Evolutionary conservation across 2,113 vertebrate genomes (phyloP).

Genomic region (Ceyx cyanopectus): DNA sequence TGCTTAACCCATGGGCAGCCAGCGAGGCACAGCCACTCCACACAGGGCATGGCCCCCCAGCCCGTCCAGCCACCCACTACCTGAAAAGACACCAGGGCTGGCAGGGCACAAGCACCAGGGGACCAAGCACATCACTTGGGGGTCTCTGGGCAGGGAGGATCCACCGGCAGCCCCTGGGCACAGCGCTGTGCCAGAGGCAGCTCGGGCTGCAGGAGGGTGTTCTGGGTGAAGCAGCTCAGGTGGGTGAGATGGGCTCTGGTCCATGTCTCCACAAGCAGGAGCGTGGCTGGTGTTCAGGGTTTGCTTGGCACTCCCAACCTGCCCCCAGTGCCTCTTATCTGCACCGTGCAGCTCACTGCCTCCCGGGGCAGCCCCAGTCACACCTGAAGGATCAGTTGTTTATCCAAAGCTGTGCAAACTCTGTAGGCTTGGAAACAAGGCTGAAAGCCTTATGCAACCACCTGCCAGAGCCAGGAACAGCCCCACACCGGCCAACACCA

Average conservation of each 20-base stretch:
- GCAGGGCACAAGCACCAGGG: neutral
- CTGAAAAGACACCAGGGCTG: fast-evolving
- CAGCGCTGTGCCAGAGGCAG: fast-evolving
- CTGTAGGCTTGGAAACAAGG: neutral
- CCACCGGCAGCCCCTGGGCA: neutral
- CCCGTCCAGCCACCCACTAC: neutral
- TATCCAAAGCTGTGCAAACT: conserved; percentile 15
- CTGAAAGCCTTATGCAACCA: neutral
- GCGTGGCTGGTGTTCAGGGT: neutral
- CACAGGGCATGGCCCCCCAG: fast-evolving
- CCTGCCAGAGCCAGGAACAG: neutral
- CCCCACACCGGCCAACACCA: neutral
- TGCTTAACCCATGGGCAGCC: fast-evolving
- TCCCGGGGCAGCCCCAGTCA: neutral
- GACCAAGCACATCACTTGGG: fast-evolving
- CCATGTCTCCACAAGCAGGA: neutral
- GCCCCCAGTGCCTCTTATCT: neutral
- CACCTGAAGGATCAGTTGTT: conserved; percentile 3
- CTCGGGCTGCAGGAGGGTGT: no score
- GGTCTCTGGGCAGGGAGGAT: neutral
- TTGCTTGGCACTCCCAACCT: neutral
- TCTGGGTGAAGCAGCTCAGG: neutral
- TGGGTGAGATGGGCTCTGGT: fast-evolving
- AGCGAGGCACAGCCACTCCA: fast-evolving
- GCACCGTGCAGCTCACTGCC: neutral